Evolutionary conservation across 2,888 invertebrate genomes (phyloP), one percentile per base, ranked within the genome.

Genomic region (Thelaira solivaga): DNA sequence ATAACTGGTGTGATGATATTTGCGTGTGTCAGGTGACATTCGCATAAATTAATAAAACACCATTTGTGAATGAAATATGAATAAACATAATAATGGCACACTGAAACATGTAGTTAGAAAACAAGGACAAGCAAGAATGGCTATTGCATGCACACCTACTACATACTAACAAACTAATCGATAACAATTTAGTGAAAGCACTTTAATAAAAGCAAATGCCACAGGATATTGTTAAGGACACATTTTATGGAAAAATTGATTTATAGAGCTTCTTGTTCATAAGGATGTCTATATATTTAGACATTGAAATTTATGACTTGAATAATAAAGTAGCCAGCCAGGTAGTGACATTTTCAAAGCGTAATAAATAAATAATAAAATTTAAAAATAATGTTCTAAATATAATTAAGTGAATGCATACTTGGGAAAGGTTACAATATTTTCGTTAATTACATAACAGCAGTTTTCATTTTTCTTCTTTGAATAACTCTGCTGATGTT

Each of bases 11-110:
- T 24, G 39, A 29, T 61, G 34, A 26, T 26, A n/a, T n/a, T n/a
- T n/a, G n/a, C n/a, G n/a, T 24, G 34, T 57, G 62, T 43, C 72
- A 73, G 68, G 36, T 73, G 68, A 57, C 64, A 64, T 77, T 77
- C 39, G 29, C 68, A 77, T 77, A 68, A 77, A 73, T 77, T 77
- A 69, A 31, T 45, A 29, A 45, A 34, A 39, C 57, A 64, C 57
- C 61, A 43, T 55, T 31, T 67, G 53, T 41, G 47, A 18, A 51
- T 74, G 51, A 65, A 49, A 51, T 67, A 53, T 51, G 59, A 64
- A 57, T 76, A 69, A 57, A 49, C 41, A 75, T 55, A 39, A 62
- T 53, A 20, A 24, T 13, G 16, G 4, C 29, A 26, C 36, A 47
- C 41, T 20, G 31, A 53, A 24, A 43, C 8, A 51, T 8, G 8